Base-by-base conservation (phyloP, 2,888 invertebrate genomes). In the Sisyra nigra region DNA sequence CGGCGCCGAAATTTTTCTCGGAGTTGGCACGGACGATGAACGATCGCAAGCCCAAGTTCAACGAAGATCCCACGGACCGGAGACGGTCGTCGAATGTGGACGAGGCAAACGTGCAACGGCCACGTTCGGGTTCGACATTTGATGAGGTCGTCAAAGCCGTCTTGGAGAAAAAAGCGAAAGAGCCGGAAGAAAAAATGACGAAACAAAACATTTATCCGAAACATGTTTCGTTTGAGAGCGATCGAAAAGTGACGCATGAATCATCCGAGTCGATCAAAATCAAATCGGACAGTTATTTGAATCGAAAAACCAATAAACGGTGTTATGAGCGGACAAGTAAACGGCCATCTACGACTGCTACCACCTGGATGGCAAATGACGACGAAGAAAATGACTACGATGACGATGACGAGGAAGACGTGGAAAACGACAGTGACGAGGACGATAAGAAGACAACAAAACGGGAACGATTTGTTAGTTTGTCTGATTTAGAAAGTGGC, bases 161-260 rank as follows among this genome's bases (percentile, higher is more conserved):
- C 7, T 18, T 43, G 11, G 43, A 43, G 37, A 29, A 31, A 7
- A 43, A 43, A 43, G 9, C 14, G 10, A 41, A 31, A 10, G 42
- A 45, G 19, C 37, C 40, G 9, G 35, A 32, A 29, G n/a, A n/a
- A 15, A 40, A 19, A 34, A 13, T 32, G 18, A 42, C 41, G 32
- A 46, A 45, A 24, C 31, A 43, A 9, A 32, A 47, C 35, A 40
- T 42, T 17, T 39, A 37, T 34, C 47, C 47, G 37, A 48, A 47
- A 41, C 47, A 45, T 30, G 49, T 50, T 14, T 41, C 35, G 29
- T 47, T 47, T 29, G 47, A 47, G 38, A 36, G 41, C 11, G 47
- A 47, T 32, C 19, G 11, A 14, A 37, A 17, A 17, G 7, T 10
- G 4, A 33, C 34, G 10, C 13, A 32, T 11, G 41, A 36, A 40